Conservation (phyloP, 1,140 invertebrate species). For the Ooceraea biroi region DNA sequence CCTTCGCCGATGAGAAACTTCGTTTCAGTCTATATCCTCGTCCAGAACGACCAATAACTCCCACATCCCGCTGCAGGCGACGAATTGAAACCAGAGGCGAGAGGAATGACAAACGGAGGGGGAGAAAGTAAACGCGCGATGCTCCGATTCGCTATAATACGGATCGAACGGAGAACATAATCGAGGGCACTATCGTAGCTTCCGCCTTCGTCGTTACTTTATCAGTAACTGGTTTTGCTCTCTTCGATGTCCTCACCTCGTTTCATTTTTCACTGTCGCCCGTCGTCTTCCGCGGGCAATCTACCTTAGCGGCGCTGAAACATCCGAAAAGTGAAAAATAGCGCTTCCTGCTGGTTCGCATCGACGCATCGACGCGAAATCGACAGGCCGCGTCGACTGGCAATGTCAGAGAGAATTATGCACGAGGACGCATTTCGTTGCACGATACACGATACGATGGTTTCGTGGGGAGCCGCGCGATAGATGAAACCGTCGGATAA, state of each 20-base stretch:
- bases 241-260: background rate
- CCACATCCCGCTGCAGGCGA: conserved; percentile 48
- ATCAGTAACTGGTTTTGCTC: conserved; percentile 4
- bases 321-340: conserved; percentile 55
- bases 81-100: conserved; percentile 57
- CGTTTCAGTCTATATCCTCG: conserved; percentile 62
- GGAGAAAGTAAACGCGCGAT: conserved; percentile 9
- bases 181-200: conserved; percentile 59
- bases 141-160: conserved; percentile 18
- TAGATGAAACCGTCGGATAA: conserved; percentile 53
- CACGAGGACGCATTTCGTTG: background rate
- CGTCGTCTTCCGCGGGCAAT: conserved; percentile 29
- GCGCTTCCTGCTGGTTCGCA: conserved; percentile 34
- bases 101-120: background rate
- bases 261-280: conserved; percentile 49
- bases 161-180: conserved; percentile 66
- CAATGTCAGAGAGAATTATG: conserved; percentile 34
- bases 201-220: conserved; percentile 25
- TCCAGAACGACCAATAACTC: conserved; percentile 64
- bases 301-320: conserved; percentile 33
- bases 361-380: background rate
- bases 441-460: conserved; percentile 17
- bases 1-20: conserved; percentile 63
- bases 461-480: conserved; percentile 1
- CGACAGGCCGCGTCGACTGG: background rate